These are phyloP conservation scores for Nasua narica DNA, from an alignment of 2,797 vertebrate species.

Conservation along the genomic window DNA sequence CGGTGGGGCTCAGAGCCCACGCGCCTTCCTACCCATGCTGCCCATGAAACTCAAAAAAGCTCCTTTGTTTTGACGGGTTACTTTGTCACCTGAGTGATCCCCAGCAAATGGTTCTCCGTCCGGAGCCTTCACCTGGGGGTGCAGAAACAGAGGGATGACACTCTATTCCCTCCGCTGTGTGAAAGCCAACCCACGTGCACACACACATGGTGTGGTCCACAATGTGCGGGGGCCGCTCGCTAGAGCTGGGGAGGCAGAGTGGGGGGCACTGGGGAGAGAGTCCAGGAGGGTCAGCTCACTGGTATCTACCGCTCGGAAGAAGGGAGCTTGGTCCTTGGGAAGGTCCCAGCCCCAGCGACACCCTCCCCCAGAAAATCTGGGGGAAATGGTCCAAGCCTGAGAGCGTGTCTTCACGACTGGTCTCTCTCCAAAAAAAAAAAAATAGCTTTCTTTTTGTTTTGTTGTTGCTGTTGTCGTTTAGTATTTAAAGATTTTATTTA, in stretches of 20 bases:
- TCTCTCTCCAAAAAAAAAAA: no score
- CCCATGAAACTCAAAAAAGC: neutral
- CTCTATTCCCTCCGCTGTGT: neutral
- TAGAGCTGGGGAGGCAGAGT: neutral
- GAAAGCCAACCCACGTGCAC: fast-evolving
- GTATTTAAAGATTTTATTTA: no score
- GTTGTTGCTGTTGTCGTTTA: no score
- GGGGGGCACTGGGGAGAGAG: neutral
- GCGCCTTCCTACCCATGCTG: neutral
- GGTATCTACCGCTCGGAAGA: neutral
- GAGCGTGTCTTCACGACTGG: no score
- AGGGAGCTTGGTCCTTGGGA: neutral
- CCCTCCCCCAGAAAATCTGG: neutral
- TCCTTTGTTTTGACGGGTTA: no score
- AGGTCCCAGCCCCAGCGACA: neutral
- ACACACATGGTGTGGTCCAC: neutral
- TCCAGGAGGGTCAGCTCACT: neutral
- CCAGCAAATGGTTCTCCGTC: neutral
- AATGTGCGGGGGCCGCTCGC: neutral
- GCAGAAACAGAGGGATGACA: no score
- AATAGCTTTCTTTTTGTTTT: no score
- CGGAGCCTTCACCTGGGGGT: neutral
- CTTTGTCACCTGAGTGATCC: fast-evolving
- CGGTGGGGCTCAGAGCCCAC: fast-evolving
- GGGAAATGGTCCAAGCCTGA: neutral